Base-by-base conservation (phyloP, 2,113 vertebrate species). In the Poecilia latipinna region DNA sequence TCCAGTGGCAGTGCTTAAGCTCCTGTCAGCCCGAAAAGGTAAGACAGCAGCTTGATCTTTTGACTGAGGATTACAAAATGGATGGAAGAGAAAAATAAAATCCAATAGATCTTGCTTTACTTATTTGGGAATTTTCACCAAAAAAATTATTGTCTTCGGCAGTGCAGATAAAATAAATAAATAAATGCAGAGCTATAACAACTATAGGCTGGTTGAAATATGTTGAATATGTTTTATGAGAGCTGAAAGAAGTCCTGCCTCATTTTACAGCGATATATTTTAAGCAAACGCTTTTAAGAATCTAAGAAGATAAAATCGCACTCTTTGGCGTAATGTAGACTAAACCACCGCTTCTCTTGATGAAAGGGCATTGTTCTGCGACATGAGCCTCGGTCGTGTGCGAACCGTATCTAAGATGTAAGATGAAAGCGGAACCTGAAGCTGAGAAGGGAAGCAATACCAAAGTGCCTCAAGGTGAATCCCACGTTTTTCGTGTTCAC, bases 1-100 rank as follows among this genome's bases (percentile, higher is more conserved):
- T 82, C 68, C 68, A 74, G 74, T 82, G 83, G 85, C 80, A 75
- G 69, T 62, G 42, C 70, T 68, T 90, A 90, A 93, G 83, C 87
- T 70, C 62, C 82, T 72, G 78, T 89, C 82, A 68, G 80, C 84
- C 65, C 76, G 70, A 73, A 84, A 80, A 89, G 77, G 78, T 82
- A 82, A 84, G 74, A 82, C 76, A 82, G 79, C 70, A 75, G 83
- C 83, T 91, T 91, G 88, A 89, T 92, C 88, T 91, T 86, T 82
- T 74, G 78, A 88, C 75, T 77, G 63, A 82, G 85, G 88, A 91
- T 91, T 89, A 90, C 74, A 71, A 75, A 75, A 57, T 28, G 82
- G 75, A 75, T 87, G 70, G 72, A 72, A 77, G 67, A 12, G 6
- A 70, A 72, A 51, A 51, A 70, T 35, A 33, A 37, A 65, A 26